Conservation (phyloP, 2,888 invertebrate genomes). For the Loripinus fragilis region DNA sequence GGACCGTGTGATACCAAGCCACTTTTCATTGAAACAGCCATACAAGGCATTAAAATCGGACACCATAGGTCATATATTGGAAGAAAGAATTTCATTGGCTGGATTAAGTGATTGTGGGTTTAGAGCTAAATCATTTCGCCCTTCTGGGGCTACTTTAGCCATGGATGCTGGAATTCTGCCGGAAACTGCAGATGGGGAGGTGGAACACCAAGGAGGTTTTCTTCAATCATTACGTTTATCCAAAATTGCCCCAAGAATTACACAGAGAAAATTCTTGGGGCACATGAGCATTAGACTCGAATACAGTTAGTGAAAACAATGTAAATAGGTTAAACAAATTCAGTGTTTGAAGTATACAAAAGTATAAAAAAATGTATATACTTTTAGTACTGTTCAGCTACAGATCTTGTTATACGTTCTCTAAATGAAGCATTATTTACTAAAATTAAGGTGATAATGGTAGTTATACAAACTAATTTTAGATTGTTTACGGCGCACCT, state of each 20-base stretch:
- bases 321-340: too few relatives aligned
- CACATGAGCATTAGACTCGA: background rate
- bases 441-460: too few relatives aligned
- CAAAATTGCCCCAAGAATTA: background rate
- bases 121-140: constrained; percentile 4
- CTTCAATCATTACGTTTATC: constrained; percentile 23
- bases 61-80: constrained; percentile 17
- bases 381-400: too few relatives aligned
- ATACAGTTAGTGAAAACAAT: background rate
- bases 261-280: background rate
- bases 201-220: constrained; percentile 26
- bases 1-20: background rate
- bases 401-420: too few relatives aligned
- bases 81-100: background rate
- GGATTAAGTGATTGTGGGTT: background rate
- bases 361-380: too few relatives aligned
- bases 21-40: constrained; percentile 8
- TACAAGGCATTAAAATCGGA: constrained; percentile 11
- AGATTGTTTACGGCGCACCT: too few relatives aligned
- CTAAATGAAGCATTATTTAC: too few relatives aligned
- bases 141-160: constrained; percentile 4
- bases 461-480: too few relatives aligned
- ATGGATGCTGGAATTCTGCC: background rate
- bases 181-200: constrained; percentile 18
- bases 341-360: too few relatives aligned